Evolutionary conservation across 2,113 vertebrate species (phyloP).

Genomic region (Oophaga pumilio): DNA sequence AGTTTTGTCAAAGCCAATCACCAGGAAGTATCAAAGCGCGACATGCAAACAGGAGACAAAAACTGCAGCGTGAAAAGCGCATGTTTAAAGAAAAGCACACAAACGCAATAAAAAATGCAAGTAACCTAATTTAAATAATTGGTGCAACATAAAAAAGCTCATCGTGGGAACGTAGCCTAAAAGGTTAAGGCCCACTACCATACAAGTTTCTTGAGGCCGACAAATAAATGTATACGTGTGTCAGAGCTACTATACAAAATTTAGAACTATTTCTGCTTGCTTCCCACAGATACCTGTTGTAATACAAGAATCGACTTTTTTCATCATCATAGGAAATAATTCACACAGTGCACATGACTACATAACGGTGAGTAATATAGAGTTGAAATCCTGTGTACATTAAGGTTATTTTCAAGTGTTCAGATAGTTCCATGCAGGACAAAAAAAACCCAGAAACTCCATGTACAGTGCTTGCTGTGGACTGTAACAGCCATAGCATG

Average conservation of each 20-base stretch:
- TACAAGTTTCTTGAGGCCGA: no score
- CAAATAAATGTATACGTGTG: not conserved
- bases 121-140: no score
- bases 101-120: no score
- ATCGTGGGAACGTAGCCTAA: no score
- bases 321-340: not conserved
- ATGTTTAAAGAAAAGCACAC: no score
- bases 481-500: not conserved
- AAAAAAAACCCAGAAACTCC: not conserved
- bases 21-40: no score
- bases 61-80: no score
- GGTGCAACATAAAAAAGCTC: no score
- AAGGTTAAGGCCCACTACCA: no score
- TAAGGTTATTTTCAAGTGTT: not conserved
- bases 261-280: not conserved
- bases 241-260: not conserved
- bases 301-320: not conserved
- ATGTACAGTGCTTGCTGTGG: not conserved
- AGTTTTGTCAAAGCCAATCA: no score
- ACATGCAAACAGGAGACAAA: no score
- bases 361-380: not conserved
- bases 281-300: not conserved
- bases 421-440: not conserved
- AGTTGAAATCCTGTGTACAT: not conserved
- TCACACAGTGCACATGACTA: not conserved